Evolutionary conservation across 2,797 vertebrate genomes (phyloP).

Genomic region (Potorous gilbertii): DNA sequence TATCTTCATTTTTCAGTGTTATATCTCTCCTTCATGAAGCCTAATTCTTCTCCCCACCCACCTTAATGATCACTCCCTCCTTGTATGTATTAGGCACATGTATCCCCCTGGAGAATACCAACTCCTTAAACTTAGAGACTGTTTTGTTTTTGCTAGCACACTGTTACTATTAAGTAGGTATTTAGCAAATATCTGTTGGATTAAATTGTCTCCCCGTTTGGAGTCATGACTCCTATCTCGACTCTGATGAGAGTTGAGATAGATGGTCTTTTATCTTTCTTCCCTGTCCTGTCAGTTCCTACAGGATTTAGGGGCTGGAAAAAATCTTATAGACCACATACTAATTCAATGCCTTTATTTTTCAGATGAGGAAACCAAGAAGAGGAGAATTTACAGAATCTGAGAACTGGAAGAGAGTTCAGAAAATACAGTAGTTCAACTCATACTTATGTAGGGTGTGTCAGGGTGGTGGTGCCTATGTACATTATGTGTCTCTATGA

Average conservation of each 20-base stretch:
- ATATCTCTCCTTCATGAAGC: background rate
- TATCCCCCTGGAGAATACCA: background rate
- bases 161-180: background rate
- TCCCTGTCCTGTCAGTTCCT: background rate
- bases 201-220: background rate
- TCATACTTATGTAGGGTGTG: background rate
- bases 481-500: background rate
- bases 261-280: background rate
- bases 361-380: background rate
- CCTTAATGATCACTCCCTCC: background rate
- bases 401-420: background rate
- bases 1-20: background rate
- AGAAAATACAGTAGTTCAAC: background rate
- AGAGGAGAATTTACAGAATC: background rate
- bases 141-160: background rate
- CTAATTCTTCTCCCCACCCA: background rate
- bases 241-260: background rate
- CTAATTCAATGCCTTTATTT: background rate
- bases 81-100: background rate
- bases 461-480: background rate
- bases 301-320: background rate
- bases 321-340: background rate
- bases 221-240: background rate
- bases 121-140: background rate
- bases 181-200: background rate